These are phyloP conservation scores for Drosophila lacteicornis DNA, from an alignment of 1,140 invertebrate genomes.

Conservation along the genomic window DNA sequence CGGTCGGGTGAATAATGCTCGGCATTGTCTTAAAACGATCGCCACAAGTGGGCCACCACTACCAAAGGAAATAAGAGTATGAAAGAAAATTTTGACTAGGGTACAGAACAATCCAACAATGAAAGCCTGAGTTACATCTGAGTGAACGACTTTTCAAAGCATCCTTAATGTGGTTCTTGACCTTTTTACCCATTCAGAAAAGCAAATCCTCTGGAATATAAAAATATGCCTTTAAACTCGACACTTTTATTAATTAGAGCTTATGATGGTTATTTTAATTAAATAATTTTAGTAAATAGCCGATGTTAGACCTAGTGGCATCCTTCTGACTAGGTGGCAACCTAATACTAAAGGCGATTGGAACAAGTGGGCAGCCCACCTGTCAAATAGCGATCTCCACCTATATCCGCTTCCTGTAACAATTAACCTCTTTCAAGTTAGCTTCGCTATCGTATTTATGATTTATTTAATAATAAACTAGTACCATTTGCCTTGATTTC, in stretches of 20 bases:
- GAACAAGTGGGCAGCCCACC: no score
- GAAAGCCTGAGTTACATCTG: no score
- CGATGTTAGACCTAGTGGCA: no score
- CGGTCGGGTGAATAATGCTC: constrained; percentile 6
- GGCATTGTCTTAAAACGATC: background rate
- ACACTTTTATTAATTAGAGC: no score
- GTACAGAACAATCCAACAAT: background rate
- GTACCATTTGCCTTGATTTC: background rate
- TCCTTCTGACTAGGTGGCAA: no score
- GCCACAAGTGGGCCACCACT: background rate
- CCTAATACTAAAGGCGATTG: no score
- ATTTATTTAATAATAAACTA: background rate
- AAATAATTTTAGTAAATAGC: no score
- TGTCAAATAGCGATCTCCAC: no score
- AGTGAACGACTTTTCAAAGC: background rate
- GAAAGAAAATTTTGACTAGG: constrained; percentile 1
- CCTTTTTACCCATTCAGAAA: background rate
- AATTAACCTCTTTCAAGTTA: no score
- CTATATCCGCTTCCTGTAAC: background rate
- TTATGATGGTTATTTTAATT: no score
- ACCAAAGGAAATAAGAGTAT: background rate
- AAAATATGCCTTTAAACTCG: no score
- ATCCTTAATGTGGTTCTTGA: background rate
- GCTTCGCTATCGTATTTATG: background rate
- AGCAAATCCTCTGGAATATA: no score